These are phyloP conservation scores for Echinometra lucunter DNA, from an alignment of 53 echinoderm and acorn worm genomes.

Conservation along the genomic window DNA sequence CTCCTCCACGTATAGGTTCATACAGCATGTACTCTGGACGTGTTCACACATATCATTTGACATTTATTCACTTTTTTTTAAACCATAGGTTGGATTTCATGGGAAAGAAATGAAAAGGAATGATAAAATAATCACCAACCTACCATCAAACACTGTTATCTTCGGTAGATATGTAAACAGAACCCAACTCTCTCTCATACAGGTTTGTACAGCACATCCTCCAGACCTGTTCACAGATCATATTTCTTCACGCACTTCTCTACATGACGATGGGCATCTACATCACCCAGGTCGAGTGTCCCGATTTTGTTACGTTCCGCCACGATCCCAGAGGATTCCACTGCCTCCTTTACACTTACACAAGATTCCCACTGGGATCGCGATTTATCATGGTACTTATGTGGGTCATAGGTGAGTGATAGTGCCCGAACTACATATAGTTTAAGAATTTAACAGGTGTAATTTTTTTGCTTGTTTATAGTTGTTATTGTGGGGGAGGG, in stretches of 20 bases:
- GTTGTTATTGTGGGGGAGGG: no score
- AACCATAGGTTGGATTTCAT: no score
- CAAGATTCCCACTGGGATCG: slow-evolving; percentile 40
- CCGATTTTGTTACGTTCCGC: not conserved
- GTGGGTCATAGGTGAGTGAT: slow-evolving; percentile 73
- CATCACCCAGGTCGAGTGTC: slow-evolving; percentile 16
- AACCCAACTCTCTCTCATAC: not conserved
- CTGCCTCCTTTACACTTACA: slow-evolving; percentile 6
- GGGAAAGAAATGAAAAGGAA: no score
- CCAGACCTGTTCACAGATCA: slow-evolving; percentile 69
- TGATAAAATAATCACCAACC: no score
- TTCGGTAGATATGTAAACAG: not conserved
- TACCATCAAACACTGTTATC: not conserved
- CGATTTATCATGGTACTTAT: slow-evolving; percentile 37
- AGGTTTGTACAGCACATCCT: slow-evolving; percentile 74
- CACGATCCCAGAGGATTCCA: not conserved
- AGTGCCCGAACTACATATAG: not conserved
- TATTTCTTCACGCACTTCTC: slow-evolving; percentile 63
- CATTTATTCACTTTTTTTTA: no score
- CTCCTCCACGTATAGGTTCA: slow-evolving; percentile 69
- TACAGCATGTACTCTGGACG: slow-evolving; percentile 65
- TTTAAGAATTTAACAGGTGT: no score
- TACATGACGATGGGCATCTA: slow-evolving; percentile 46
- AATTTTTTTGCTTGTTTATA: no score
- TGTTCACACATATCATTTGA: slow-evolving; percentile 62